Evolutionary conservation across 2,113 vertebrate genomes (phyloP), one percentile per base, ranked within the genome.

Genomic region (Petaurus breviceps): DNA sequence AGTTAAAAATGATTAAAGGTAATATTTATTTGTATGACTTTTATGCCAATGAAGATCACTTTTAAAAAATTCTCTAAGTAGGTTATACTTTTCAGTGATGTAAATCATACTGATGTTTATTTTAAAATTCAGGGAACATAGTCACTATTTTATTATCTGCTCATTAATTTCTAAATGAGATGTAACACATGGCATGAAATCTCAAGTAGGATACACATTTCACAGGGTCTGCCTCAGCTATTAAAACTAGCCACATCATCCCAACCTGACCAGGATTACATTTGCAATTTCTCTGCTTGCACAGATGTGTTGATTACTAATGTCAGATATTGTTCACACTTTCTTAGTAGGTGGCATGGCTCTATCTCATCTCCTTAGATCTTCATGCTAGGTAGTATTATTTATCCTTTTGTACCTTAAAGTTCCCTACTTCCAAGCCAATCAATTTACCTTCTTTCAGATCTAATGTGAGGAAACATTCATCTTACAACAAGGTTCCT

Each of bases 301-400:
- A 53, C 0, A 47, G 1, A 93, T 26, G 51, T 28, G 26, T 90
- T 93, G 96, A 57, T n/a, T 92, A 3, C 0, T 92, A 25, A 10
- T 47, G 1, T 93, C 91, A 94, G 12, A 9, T 68, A 91, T 0
- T 10, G 3, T 16, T 94, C 8, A 91, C 16, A 11, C 57, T 92
- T 95, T 50, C 61, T 5, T 94, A 94, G 53, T 93, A 1, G 16
- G 5, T 53, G 57, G 14, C 89, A 3, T 31, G 49, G 23, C 1
- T 77, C 28, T 94, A 91, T 68, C 16, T 94, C 96, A 93, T 93
- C 91, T 89, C 22, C 68, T 26, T 49, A 91, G 68, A 91, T 68
- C 91, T 0, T 43, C 7, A 23, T 16, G 10, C 31, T 26, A 49
- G 89, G 68, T 0, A 47, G 28, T 55, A 55, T 47, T 93, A 54